Evolutionary conservation across 2,888 invertebrate genomes (phyloP).

Genomic region (Drymonia ruficornis): DNA sequence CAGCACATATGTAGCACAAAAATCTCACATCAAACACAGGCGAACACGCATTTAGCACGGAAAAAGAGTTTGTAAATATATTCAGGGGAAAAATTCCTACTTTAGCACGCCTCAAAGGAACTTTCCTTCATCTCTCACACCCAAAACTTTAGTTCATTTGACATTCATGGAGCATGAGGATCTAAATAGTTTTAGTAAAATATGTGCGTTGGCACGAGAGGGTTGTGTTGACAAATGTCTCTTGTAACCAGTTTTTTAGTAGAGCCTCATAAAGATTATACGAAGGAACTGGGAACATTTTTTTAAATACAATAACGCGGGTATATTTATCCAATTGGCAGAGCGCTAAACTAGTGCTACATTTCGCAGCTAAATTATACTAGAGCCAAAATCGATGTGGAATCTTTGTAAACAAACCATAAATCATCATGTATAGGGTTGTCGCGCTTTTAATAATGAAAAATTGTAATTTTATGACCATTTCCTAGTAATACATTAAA

Average conservation of each 20-base stretch:
- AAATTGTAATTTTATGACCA: too few species aligned
- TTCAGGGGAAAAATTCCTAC: conserved; percentile 43
- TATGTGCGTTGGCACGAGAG: conserved; percentile 36
- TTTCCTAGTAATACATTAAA: too few species aligned
- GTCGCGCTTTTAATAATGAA: too few species aligned
- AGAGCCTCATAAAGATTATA: conserved; percentile 6
- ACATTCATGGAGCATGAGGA: conserved; percentile 58
- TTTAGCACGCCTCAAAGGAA: conserved; percentile 54
- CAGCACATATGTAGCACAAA: too few species aligned
- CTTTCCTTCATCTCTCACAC: conserved; percentile 49
- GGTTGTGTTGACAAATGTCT: conserved; percentile 26
- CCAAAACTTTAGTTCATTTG: conserved; percentile 57
- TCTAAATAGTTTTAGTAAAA: conserved; percentile 56
- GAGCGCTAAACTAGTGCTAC: too few species aligned
- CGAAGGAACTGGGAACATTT: too few species aligned
- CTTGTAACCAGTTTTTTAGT: conserved; percentile 13
- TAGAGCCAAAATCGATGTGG: too few species aligned
- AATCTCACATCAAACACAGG: too few species aligned
- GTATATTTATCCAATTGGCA: too few species aligned
- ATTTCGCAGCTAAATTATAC: too few species aligned
- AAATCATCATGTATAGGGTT: too few species aligned
- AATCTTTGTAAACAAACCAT: too few species aligned
- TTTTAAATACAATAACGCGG: background rate
- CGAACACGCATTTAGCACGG: conserved; percentile 22
- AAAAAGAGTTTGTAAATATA: conserved; percentile 39